Percentiles rank a stretch among this genome's conserved stretches.
These are phyloP conservation scores for Falco berigora DNA, from an alignment of 2,797 vertebrate genomes.

Conservation along the genomic window DNA sequence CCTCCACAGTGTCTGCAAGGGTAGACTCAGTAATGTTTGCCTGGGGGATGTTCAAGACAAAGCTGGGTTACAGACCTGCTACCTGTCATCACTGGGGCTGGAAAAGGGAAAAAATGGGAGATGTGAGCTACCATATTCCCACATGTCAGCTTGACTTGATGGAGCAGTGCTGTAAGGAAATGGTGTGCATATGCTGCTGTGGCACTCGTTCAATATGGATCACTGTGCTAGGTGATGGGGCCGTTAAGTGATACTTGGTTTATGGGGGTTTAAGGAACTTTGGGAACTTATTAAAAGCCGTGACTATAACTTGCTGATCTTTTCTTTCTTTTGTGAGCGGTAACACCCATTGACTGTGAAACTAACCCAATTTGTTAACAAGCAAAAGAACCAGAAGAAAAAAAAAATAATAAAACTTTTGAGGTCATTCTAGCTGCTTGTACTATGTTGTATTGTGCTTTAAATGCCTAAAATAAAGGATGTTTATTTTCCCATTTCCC, in stretches of 20 bases:
- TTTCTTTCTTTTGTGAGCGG: neutral
- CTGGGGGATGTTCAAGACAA: neutral
- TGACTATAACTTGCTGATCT: neutral
- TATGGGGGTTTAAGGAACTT: neutral
- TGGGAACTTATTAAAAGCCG: neutral
- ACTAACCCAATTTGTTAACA: neutral
- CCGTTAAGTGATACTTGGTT: neutral
- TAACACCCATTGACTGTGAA: neutral
- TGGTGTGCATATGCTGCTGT: neutral
- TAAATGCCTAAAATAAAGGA: neutral
- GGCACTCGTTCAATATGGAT: neutral
- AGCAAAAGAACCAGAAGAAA: neutral
- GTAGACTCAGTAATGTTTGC: neutral
- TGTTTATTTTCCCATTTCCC: too few relatives aligned
- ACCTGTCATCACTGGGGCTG: neutral
- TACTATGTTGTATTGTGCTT: neutral
- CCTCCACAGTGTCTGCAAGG: accelerated
- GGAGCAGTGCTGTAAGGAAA: neutral
- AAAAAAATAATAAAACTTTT: neutral
- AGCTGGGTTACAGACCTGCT: neutral
- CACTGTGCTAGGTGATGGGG: neutral
- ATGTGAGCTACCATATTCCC: neutral
- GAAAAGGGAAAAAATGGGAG: neutral
- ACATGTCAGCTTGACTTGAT: neutral
- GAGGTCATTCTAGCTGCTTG: neutral